phyloP scores from a whole-genome alignment of 2,797 vertebrate species.

The Salmo trutta region DNA sequence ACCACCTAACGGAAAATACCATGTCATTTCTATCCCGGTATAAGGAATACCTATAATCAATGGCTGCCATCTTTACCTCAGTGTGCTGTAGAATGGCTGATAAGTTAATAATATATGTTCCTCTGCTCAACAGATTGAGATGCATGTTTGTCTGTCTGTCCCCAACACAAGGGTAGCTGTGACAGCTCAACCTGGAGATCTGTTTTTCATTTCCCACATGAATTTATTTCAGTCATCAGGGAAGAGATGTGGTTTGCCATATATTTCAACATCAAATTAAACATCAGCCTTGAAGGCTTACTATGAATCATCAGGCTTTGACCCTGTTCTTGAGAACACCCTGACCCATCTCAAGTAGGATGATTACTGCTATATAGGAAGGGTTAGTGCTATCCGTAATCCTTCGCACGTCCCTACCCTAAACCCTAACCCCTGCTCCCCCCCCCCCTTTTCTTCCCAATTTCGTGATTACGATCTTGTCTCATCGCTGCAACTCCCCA shows the following conservation, averaged over 20 bases:
- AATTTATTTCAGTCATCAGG: slow-evolving; percentile 9
- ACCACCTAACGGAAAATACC: neutral
- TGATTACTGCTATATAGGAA: slow-evolving; percentile 35
- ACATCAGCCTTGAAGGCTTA: slow-evolving; percentile 14
- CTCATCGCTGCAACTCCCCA: no score
- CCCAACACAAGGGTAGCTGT: neutral
- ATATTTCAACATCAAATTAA: slow-evolving; percentile 32
- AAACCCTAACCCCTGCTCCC: neutral
- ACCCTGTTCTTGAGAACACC: slow-evolving; percentile 22
- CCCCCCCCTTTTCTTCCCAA: neutral
- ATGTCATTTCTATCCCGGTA: slow-evolving; percentile 19
- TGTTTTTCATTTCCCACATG: slow-evolving; percentile 4
- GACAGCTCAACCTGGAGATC: neutral
- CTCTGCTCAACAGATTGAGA: neutral
- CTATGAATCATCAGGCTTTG: slow-evolving; percentile 32
- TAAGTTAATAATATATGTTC: slow-evolving; percentile 35
- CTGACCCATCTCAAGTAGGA: slow-evolving; percentile 9
- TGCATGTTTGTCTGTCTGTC: neutral
- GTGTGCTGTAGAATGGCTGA: slow-evolving; percentile 20
- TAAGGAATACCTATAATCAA: slow-evolving; percentile 23
- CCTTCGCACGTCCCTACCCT: no score
- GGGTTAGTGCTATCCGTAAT: no score
- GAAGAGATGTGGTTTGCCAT: slow-evolving; percentile 1
- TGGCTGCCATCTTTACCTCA: slow-evolving; percentile 27
- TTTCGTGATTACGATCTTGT: no score